phyloP scores from a whole-genome alignment of 2,113 vertebrate genomes.

The Emberiza fucata region DNA sequence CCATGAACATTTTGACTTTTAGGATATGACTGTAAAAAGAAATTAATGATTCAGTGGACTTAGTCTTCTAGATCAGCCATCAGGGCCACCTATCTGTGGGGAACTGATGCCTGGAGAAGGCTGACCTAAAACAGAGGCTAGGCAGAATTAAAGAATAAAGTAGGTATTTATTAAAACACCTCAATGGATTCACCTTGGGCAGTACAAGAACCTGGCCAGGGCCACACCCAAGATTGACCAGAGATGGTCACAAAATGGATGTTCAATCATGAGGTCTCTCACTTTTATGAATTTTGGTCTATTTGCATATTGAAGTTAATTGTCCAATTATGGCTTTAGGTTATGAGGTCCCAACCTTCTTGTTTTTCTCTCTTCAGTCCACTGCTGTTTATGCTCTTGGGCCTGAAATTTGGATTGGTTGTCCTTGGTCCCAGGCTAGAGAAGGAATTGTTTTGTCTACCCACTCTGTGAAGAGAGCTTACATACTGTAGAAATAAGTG shows the following conservation, averaged over 20 bases:
- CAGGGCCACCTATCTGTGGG: not conserved
- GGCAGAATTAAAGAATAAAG: not conserved
- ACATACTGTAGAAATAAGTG: no score
- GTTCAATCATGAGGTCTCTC: not conserved
- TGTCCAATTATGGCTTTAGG: not conserved
- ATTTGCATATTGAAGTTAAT: not conserved
- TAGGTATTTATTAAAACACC: not conserved
- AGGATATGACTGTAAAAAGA: not conserved
- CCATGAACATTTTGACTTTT: not conserved
- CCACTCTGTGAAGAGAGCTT: not conserved
- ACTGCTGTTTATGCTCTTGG: not conserved
- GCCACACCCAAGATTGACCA: not conserved
- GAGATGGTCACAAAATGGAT: not conserved
- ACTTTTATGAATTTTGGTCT: not conserved
- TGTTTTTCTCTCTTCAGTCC: not conserved
- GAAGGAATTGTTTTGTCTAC: not conserved
- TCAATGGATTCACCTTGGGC: not conserved
- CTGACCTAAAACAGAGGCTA: not conserved
- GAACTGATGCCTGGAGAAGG: not conserved
- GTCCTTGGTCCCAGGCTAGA: not conserved
- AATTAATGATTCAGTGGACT: not conserved
- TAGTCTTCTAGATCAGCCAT: not conserved
- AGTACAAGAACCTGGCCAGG: not conserved
- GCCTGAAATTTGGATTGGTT: not conserved
- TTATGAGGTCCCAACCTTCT: not conserved